phyloP scores from a whole-genome alignment of 2,888 invertebrate genomes.

The Tyria jacobaeae region DNA sequence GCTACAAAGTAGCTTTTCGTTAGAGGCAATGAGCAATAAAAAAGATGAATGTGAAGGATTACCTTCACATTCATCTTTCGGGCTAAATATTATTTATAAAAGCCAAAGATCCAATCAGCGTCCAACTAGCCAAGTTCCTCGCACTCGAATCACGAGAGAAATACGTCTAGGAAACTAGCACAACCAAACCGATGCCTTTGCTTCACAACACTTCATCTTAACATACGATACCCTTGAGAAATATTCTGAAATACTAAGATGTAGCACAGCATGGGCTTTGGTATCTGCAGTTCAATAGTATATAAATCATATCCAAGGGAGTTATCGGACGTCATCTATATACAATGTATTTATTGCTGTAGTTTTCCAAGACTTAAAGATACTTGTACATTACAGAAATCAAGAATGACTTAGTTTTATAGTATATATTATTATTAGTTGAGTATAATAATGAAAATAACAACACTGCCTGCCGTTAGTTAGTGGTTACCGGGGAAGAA shows the following conservation, averaged over 20 bases:
- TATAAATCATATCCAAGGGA: slow-evolving; percentile 50
- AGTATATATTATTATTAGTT: too few species aligned
- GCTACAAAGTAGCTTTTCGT: too few species aligned
- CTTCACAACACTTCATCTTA: slow-evolving; percentile 37
- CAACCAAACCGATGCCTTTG: slow-evolving; percentile 30
- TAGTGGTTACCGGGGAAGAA: too few species aligned
- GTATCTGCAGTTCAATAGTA: slow-evolving; percentile 43
- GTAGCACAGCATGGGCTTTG: slow-evolving; percentile 43
- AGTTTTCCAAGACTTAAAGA: slow-evolving; percentile 36
- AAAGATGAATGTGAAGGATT: too few species aligned
- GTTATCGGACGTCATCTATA: slow-evolving; percentile 44
- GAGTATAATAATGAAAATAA: too few species aligned
- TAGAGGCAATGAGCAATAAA: not conserved
- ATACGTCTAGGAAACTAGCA: slow-evolving; percentile 21
- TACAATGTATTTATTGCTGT: slow-evolving; percentile 45
- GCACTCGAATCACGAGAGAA: slow-evolving; percentile 6
- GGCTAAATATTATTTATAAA: not conserved
- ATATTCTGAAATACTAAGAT: slow-evolving; percentile 38
- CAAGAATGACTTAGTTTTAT: not conserved
- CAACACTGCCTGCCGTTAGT: too few species aligned
- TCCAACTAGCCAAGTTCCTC: not conserved
- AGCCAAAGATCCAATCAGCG: not conserved
- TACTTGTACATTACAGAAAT: slow-evolving; percentile 36
- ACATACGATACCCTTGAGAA: slow-evolving; percentile 50
- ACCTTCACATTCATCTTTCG: not conserved